Evolutionary conservation across 2,888 invertebrate genomes (phyloP).

Genomic region (Stenodema calcarata): DNA sequence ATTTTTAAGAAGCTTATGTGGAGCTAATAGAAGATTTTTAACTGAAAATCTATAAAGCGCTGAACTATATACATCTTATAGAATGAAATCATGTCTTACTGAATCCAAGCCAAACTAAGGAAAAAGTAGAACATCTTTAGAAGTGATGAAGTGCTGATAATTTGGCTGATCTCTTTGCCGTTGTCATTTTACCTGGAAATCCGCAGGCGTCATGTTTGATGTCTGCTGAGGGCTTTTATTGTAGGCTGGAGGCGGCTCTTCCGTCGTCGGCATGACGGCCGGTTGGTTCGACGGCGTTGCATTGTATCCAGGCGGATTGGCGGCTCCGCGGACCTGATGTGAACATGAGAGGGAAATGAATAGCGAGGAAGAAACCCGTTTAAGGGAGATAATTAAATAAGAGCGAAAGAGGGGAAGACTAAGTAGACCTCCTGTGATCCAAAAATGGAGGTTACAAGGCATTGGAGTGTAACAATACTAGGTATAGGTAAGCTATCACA

Average conservation of each 20-base stretch:
- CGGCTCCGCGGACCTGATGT: constrained; percentile 62
- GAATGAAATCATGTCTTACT: neutral
- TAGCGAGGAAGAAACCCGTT: too few species aligned
- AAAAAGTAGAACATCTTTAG: neutral
- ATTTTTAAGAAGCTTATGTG: too few species aligned
- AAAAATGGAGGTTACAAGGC: too few species aligned
- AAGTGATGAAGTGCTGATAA: neutral
- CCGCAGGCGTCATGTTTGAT: constrained; percentile 71
- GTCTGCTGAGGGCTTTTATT: constrained; percentile 69
- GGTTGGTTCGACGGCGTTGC: constrained; percentile 67
- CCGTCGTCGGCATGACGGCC: constrained; percentile 83
- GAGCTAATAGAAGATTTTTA: too few species aligned
- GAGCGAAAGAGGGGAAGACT: too few species aligned
- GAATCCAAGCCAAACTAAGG: neutral
- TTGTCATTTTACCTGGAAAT: constrained; percentile 72
- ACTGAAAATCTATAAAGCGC: too few species aligned
- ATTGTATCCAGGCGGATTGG: constrained; percentile 63
- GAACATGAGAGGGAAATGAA: neutral
- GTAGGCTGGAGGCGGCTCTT: constrained; percentile 66
- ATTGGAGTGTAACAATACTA: too few species aligned
- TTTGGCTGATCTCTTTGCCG: too few species aligned
- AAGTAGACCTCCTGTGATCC: too few species aligned
- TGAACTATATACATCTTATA: too few species aligned
- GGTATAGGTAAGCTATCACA: too few species aligned
- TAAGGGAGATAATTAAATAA: too few species aligned